phyloP scores from a whole-genome alignment of 2,113 vertebrate species.

The Serilophus lunatus region DNA sequence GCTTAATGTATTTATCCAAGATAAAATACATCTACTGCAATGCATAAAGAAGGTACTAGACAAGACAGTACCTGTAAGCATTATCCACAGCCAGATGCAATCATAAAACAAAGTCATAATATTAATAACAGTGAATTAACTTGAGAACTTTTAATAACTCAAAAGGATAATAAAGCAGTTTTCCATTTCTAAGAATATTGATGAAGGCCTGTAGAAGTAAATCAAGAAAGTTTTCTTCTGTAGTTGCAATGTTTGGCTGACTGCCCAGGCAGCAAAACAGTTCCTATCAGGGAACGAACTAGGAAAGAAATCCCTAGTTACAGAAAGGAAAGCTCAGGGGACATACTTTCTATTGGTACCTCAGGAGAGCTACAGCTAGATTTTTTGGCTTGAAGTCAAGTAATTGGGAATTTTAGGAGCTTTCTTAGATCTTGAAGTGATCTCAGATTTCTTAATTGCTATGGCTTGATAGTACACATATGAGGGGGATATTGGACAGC shows the following conservation, averaged over 20 bases:
- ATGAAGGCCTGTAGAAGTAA: conserved; percentile 15
- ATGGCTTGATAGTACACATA: not conserved
- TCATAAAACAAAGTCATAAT: conserved; percentile 25
- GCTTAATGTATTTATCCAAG: not conserved
- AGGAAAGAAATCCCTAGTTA: not conserved
- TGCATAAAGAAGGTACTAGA: not conserved
- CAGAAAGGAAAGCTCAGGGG: not conserved
- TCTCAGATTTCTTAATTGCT: not conserved
- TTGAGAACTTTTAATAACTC: conserved; percentile 33
- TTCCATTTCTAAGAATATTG: conserved; percentile 11
- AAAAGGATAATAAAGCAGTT: conserved; percentile 21
- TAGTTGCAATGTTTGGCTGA: conserved; percentile 24
- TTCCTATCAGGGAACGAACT: not conserved
- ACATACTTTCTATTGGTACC: not conserved
- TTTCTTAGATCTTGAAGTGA: not conserved
- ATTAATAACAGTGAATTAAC: conserved; percentile 27
- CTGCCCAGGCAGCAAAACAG: conserved; percentile 1
- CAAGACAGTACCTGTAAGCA: not conserved
- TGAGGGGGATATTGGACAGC: not conserved
- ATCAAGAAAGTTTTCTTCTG: conserved; percentile 20
- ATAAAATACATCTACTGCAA: not conserved
- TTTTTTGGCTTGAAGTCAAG: not conserved
- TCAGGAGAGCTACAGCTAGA: not conserved
- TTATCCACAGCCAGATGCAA: conserved; percentile 4
- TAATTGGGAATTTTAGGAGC: not conserved